Base-by-base conservation (phyloP, 2,888 invertebrate genomes). In the Ophioninae sp. region DNA sequence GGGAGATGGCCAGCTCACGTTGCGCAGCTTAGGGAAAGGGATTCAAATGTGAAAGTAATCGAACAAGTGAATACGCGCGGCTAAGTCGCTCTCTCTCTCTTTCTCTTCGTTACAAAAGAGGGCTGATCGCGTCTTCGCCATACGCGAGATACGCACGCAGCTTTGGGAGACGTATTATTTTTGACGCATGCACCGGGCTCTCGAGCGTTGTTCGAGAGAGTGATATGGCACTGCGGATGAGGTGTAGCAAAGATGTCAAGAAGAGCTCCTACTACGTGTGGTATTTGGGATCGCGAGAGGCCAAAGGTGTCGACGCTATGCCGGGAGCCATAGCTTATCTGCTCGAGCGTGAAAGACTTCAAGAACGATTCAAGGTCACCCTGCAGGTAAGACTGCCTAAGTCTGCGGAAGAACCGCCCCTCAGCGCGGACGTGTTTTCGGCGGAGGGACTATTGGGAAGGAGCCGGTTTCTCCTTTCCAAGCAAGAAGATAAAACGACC, bases 251-350 rank as follows among this genome's bases (percentile, higher is more conserved):
- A 93, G 97, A 97, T 93, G 96, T 97, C 89, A 97, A 97, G 94
- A 97, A 97, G 92, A 97, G 97, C 82, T 97, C 97, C 57, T 97
- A 97, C 94, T 97, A 97, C 94, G 97, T 97, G 86, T 97, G 97
- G 97, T 97, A 99, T 94, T 95, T 99, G 90, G 99, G 99, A 30
- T 98, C 99, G 89, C 97, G 98, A 94, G 99, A 99, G 94, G 97
- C 98, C 81, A 96, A 97, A 88, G 98, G 98, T 44, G 95, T 97
- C 88, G 96, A 97, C 91, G 97, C 96, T 89, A 97, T 98, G 78
- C 94, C 97, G 81, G 97, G 98, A 13, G 97, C 98, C 81, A 96
- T 98, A 87, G 95, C 96, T 87, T 96, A 97, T 90, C 94, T 99
- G 85, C 95, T 98, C 88, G 96, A 97, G 90, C 95, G 98, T 88